These are phyloP conservation scores for Poeciliopsis presidionis DNA, from an alignment of 2,797 vertebrate species.

Conservation along the genomic window DNA sequence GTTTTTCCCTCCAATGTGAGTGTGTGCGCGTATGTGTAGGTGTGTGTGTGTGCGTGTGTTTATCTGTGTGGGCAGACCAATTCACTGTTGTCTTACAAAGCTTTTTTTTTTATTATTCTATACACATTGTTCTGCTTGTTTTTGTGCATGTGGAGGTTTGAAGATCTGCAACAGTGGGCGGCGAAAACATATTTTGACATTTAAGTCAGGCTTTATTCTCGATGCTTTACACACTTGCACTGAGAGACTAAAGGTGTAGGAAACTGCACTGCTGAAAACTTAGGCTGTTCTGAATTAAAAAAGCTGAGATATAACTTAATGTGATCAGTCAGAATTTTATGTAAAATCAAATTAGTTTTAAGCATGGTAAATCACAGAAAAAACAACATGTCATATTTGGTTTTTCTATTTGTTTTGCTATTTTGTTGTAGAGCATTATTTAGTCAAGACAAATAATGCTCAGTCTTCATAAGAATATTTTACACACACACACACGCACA, in stretches of 20 bases:
- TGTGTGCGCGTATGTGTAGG: background rate
- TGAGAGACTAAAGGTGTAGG: background rate
- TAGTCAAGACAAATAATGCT: no score
- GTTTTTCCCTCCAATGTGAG: background rate
- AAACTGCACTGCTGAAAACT: background rate
- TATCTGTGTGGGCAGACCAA: conserved; percentile 1
- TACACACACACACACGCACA: background rate
- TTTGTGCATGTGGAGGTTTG: conserved; percentile 9
- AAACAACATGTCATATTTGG: background rate
- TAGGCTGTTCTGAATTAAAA: background rate
- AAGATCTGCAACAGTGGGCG: conserved; percentile 6
- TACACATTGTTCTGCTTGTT: background rate
- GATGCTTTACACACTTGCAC: conserved; percentile 1
- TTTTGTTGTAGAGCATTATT: background rate
- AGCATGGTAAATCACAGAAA: background rate
- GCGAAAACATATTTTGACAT: conserved; percentile 10
- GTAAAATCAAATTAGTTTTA: background rate
- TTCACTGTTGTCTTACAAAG: background rate
- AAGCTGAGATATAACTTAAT: background rate
- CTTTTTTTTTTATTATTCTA: conserved; percentile 4
- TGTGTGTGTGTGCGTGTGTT: background rate
- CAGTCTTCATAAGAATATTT: background rate
- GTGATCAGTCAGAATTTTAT: background rate
- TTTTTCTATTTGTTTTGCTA: background rate
- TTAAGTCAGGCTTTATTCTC: conserved; percentile 12